A percentile compares a stretch with the other conserved stretches of the same genome.
Evolutionary conservation across 2,888 invertebrate species (phyloP).

Genomic region (Kuschelorhynchus macadamiae): DNA sequence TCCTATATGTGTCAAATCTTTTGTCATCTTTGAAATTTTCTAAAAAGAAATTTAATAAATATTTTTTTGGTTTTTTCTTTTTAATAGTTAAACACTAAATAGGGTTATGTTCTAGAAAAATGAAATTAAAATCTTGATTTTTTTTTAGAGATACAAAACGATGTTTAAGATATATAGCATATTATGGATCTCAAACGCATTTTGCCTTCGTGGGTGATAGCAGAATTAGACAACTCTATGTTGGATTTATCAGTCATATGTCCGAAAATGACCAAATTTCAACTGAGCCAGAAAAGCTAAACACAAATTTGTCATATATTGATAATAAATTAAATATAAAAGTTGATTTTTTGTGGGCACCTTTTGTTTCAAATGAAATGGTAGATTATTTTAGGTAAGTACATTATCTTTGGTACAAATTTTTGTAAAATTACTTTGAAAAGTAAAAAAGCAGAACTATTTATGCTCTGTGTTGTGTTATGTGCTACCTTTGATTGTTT

Average conservation of each 20-base stretch:
- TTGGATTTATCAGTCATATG: slow-evolving; percentile 82
- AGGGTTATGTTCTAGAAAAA: neutral
- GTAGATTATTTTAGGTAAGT: slow-evolving; percentile 78
- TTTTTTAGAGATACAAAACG: slow-evolving; percentile 85
- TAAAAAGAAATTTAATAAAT: too few species aligned
- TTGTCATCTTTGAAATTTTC: too few species aligned
- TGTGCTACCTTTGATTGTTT: too few species aligned
- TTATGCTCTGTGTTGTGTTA: too few species aligned
- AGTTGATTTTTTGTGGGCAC: slow-evolving; percentile 87
- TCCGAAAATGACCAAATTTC: slow-evolving; percentile 64
- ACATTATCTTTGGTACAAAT: too few species aligned
- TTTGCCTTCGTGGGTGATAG: slow-evolving; percentile 94
- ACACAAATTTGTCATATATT: slow-evolving; percentile 71
- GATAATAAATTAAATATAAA: slow-evolving; percentile 86
- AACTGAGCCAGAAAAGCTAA: slow-evolving; percentile 64
- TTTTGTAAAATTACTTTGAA: too few species aligned
- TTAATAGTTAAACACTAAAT: neutral
- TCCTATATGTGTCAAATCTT: too few species aligned
- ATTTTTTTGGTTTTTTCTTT: neutral
- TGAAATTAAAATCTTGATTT: neutral
- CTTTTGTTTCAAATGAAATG: slow-evolving; percentile 83
- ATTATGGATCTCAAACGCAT: slow-evolving; percentile 89
- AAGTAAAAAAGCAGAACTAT: too few species aligned
- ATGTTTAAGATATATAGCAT: slow-evolving; percentile 91
- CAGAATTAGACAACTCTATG: slow-evolving; percentile 88